These are phyloP conservation scores for Unio delphinus DNA, from an alignment of 2,888 invertebrate genomes.

Conservation along the genomic window DNA sequence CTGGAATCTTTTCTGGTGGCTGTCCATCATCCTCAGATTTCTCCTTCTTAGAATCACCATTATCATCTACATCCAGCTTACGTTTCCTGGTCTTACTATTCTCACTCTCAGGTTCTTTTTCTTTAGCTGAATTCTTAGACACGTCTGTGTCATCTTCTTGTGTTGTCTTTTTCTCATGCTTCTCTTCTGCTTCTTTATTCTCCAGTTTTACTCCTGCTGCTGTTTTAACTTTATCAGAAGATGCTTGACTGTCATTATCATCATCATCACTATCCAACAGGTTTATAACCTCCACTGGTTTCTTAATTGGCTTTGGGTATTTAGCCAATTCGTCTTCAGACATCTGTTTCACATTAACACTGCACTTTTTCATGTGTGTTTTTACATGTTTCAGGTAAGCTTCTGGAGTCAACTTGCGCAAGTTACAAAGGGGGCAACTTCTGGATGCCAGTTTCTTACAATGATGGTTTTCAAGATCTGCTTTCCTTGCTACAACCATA, in stretches of 20 bases:
- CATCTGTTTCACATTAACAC: slow-evolving; percentile 41
- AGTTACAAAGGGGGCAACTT: slow-evolving; percentile 53
- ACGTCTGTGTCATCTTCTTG: background rate
- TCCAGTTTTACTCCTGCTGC: slow-evolving; percentile 3
- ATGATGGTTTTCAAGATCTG: slow-evolving; percentile 49
- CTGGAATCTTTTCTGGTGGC: too few species aligned
- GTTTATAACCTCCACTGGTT: background rate
- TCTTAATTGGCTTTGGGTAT: background rate
- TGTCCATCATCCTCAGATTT: too few species aligned
- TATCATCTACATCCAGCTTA: background rate
- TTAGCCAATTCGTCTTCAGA: slow-evolving; percentile 23
- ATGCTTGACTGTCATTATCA: background rate
- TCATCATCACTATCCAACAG: slow-evolving; percentile 7
- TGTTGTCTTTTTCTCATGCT: background rate
- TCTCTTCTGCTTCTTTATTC: background rate
- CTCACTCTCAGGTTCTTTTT: too few species aligned
- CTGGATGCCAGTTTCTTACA: slow-evolving; percentile 50
- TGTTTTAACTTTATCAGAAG: slow-evolving; percentile 9
- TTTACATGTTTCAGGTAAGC: slow-evolving; percentile 45
- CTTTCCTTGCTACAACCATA: slow-evolving; percentile 58
- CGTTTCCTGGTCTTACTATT: background rate
- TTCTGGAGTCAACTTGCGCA: slow-evolving; percentile 38
- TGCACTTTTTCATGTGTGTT: slow-evolving; percentile 56
- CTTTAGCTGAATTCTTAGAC: too few species aligned
- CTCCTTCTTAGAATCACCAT: background rate